phyloP scores from a whole-genome alignment of 2,888 invertebrate species.

The Oligia fasciuncula region DNA sequence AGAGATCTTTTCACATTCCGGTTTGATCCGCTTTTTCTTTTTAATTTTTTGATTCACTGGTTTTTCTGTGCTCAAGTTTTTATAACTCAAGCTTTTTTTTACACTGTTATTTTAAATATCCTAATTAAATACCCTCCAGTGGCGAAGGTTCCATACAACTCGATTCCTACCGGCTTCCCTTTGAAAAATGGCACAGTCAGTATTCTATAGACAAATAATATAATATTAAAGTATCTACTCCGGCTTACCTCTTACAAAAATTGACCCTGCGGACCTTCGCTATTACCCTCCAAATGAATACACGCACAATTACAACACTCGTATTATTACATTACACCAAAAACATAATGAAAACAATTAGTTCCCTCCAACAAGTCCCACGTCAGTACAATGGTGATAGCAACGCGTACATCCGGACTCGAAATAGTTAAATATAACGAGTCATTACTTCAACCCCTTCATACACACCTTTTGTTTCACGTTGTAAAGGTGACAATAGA shows the following conservation, averaged over 20 bases:
- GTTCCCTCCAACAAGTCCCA: slow-evolving; percentile 60
- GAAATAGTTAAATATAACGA: slow-evolving; percentile 81
- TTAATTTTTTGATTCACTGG: not conserved
- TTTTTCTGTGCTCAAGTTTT: not conserved
- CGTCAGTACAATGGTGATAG: slow-evolving; percentile 61
- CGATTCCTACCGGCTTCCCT: no score
- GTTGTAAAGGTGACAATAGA: slow-evolving; percentile 65
- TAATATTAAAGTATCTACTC: no score
- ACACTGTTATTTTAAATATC: not conserved
- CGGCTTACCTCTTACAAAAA: no score
- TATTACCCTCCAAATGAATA: not conserved
- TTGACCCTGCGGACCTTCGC: no score
- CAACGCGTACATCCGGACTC: slow-evolving; percentile 78
- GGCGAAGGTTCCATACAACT: no score
- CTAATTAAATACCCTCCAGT: not conserved
- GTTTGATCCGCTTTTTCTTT: no score
- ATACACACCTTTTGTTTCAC: slow-evolving; percentile 71
- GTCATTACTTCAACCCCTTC: slow-evolving; percentile 81
- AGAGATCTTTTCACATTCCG: no score
- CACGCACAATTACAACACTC: slow-evolving; percentile 15
- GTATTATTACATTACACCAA: slow-evolving; percentile 25
- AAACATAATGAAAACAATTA: slow-evolving; percentile 51
- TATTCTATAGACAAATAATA: no score
- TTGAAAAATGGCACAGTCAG: no score
- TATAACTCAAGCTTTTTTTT: not conserved